A percentile compares a stretch with the other conserved stretches of the same genome.
phyloP scores from a whole-genome alignment of 2,113 vertebrate genomes.

The Indri indri region DNA sequence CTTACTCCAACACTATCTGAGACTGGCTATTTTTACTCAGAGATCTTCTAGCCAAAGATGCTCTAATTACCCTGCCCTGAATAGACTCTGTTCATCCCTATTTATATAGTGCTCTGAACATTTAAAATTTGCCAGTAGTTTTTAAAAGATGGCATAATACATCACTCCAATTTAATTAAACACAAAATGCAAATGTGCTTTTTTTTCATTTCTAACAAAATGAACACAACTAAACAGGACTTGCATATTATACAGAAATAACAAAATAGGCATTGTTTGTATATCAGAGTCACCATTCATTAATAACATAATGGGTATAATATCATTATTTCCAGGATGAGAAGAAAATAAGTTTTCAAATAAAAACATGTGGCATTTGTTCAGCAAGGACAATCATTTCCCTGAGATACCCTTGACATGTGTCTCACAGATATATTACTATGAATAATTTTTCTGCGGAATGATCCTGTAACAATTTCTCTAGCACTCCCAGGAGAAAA shows the following conservation, averaged over 20 bases:
- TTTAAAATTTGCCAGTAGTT: constrained; percentile 63
- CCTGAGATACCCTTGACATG: background rate
- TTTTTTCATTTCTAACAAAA: constrained; percentile 52
- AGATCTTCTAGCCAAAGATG: constrained; percentile 65
- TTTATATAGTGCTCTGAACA: constrained; percentile 62
- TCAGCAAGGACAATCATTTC: constrained; percentile 46
- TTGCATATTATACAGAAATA: constrained; percentile 25
- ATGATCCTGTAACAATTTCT: constrained; percentile 49
- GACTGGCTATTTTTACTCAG: constrained; percentile 84
- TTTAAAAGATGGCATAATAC: constrained; percentile 42
- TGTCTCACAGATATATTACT: constrained; percentile 27
- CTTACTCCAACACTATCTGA: constrained; percentile 81
- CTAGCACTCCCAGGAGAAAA: constrained; percentile 31
- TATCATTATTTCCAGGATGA: constrained; percentile 26
- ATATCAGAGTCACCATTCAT: background rate
- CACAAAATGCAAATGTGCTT: constrained; percentile 35
- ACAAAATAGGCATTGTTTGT: background rate
- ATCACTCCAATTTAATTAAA: constrained; percentile 59
- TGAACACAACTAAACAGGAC: constrained; percentile 42
- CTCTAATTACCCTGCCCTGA: constrained; percentile 81
- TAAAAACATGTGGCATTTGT: constrained; percentile 29
- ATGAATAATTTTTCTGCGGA: constrained; percentile 53
- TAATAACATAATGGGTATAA: background rate
- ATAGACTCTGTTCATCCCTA: constrained; percentile 77
- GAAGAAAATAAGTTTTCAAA: constrained; percentile 40